Conservation (phyloP, 2,113 vertebrate species). For the Grammomys surdaster region DNA sequence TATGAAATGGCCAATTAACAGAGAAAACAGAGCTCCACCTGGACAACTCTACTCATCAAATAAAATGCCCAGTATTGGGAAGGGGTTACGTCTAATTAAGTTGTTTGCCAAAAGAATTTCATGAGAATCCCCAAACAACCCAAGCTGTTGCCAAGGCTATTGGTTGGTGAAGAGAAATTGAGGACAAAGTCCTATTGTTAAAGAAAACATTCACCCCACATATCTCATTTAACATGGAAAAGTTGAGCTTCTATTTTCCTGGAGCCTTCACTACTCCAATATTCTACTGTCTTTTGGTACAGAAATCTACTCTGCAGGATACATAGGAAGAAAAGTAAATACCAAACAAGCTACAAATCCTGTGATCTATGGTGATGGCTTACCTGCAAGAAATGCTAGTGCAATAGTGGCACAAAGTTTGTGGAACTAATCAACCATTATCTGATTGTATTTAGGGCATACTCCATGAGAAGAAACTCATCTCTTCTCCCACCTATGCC, state of each 20-base stretch:
- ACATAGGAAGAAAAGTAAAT: not conserved
- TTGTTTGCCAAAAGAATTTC: not conserved
- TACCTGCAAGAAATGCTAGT: not conserved
- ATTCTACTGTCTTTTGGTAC: not conserved
- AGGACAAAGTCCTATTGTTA: not conserved
- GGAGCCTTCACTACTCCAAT: not conserved
- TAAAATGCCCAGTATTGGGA: not conserved
- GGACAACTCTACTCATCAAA: not conserved
- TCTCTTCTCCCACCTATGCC: not conserved
- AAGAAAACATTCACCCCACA: not conserved
- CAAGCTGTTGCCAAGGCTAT: not conserved
- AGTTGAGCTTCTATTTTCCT: not conserved
- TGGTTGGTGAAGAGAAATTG: not conserved
- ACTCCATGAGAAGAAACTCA: not conserved
- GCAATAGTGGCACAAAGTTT: not conserved
- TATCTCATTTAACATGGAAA: not conserved
- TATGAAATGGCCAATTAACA: not conserved
- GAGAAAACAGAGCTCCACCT: not conserved
- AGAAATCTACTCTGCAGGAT: not conserved
- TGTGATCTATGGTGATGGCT: not conserved
- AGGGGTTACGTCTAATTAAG: not conserved
- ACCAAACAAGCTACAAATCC: not conserved
- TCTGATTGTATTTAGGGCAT: not conserved
- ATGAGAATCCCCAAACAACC: not conserved
- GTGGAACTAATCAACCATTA: not conserved